Evolutionary conservation across 2,888 invertebrate genomes (phyloP).

Genomic region (Conops quadrifasciatus): DNA sequence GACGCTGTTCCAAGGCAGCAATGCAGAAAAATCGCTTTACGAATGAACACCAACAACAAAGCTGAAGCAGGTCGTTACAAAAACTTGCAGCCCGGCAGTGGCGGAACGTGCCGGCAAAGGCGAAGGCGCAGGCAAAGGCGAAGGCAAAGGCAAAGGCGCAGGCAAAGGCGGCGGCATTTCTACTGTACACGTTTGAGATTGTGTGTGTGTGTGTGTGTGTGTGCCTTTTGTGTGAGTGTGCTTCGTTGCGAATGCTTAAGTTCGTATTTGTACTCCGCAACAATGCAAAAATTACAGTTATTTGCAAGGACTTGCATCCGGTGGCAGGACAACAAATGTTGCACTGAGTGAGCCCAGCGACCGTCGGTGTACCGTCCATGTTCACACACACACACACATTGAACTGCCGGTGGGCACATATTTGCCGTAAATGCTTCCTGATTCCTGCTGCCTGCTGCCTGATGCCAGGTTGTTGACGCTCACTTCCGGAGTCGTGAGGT

Average conservation of each 20-base stretch:
- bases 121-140: not conserved
- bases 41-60: constrained; percentile 27
- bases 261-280: constrained; percentile 28
- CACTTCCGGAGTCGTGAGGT: constrained; percentile 16
- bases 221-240: constrained; percentile 15
- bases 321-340: constrained; percentile 8
- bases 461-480: constrained; percentile 7
- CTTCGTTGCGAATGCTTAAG: not conserved
- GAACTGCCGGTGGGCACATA: constrained; percentile 23
- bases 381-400: too few species aligned
- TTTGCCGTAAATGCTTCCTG: constrained; percentile 31
- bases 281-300: constrained; percentile 56
- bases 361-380: not conserved
- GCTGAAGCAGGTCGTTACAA: not conserved
- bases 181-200: constrained; percentile 6
- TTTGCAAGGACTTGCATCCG: constrained; percentile 44
- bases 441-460: constrained; percentile 14
- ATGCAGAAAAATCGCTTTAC: constrained; percentile 35
- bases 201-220: constrained; percentile 1
- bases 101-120: not conserved
- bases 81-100: not conserved
- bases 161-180: not conserved
- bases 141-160: not conserved
- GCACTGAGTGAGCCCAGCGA: not conserved
- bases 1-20: constrained; percentile 20